phyloP scores from a whole-genome alignment of 1,140 invertebrate species.

The Papilio dardanus region DNA sequence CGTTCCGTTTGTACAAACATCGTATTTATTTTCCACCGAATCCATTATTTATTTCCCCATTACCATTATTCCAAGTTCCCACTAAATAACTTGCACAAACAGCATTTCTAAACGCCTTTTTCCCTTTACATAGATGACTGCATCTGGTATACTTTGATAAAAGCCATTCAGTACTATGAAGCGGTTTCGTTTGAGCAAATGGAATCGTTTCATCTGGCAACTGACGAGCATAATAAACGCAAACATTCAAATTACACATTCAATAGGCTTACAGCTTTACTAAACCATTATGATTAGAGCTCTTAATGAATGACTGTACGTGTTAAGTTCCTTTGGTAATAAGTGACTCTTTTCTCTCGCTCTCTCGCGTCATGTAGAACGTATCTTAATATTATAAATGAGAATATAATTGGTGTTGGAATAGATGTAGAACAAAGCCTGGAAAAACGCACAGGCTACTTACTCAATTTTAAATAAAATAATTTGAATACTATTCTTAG shows the following conservation, averaged over 20 bases:
- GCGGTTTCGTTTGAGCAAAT: slow-evolving; percentile 5
- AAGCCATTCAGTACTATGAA: slow-evolving; percentile 10
- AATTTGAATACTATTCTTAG: neutral
- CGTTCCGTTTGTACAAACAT: neutral
- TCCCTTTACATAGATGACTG: slow-evolving; percentile 6
- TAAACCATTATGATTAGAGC: neutral
- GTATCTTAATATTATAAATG: no score
- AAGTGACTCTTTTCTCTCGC: no score
- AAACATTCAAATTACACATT: slow-evolving; percentile 1
- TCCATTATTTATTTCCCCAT: neutral
- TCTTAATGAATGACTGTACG: neutral
- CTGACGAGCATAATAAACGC: slow-evolving; percentile 11
- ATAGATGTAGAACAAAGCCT: no score
- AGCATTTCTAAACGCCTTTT: slow-evolving; percentile 3
- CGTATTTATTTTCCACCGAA: neutral
- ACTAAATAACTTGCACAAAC: neutral
- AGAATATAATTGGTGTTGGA: no score
- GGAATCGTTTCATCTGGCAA: slow-evolving; percentile 18
- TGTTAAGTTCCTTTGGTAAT: neutral
- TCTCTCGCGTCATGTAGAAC: no score
- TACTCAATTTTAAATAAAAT: no score
- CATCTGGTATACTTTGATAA: slow-evolving; percentile 15
- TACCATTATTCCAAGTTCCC: neutral
- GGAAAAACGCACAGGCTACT: no score
- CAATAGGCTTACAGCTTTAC: neutral